Evolutionary conservation across 2,113 vertebrate species (phyloP).

Genomic region (Vimba vimba): DNA sequence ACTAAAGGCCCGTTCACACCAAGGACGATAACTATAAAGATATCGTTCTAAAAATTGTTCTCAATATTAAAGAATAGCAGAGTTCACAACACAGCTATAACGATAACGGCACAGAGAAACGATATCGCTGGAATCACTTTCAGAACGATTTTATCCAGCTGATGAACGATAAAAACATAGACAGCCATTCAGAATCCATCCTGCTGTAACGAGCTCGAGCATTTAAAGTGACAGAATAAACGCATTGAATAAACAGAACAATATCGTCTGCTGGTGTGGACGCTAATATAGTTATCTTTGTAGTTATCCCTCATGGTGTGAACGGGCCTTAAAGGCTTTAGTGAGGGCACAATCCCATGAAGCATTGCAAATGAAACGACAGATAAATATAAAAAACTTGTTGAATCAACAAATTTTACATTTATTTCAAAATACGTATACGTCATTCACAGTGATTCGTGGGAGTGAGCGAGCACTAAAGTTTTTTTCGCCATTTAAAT

Average conservation of each 20-base stretch:
- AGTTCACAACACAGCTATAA: no score
- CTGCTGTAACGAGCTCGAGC: background rate
- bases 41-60: no score
- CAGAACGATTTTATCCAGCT: no score
- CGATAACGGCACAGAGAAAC: background rate
- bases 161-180: background rate
- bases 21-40: no score
- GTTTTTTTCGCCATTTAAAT: no score
- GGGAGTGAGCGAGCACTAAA: no score
- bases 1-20: no score
- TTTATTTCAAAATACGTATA: no score
- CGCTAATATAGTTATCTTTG: background rate
- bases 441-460: no score
- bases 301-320: background rate
- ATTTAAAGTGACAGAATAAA: background rate
- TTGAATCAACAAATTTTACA: no score
- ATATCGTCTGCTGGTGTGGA: background rate
- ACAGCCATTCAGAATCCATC: background rate
- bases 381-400: no score
- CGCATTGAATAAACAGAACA: background rate
- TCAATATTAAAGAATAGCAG: no score
- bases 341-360: background rate
- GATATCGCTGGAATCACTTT: background rate
- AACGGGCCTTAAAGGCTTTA: background rate
- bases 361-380: background rate